A percentile compares a stretch with the other conserved stretches of the same genome.
phyloP scores from a whole-genome alignment of 2,797 vertebrate species.

The Arremon brunneinucha region DNA sequence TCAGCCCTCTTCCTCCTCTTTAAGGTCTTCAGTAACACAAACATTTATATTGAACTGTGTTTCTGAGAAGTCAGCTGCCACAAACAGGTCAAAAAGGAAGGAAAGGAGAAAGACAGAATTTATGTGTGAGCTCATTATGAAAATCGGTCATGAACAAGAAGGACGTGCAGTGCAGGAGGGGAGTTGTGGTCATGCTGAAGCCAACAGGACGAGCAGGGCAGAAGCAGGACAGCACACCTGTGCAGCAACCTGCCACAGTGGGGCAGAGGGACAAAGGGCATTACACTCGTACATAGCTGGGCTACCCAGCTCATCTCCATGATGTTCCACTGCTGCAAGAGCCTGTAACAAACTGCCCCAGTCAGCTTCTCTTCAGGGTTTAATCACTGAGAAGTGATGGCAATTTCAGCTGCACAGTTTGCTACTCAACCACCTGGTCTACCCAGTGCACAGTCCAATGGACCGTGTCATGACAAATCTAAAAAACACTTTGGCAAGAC shows the following conservation, averaged over 20 bases:
- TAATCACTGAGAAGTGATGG: neutral
- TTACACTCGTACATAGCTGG: neutral
- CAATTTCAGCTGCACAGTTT: neutral
- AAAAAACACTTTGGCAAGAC: neutral
- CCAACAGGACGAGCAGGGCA: neutral
- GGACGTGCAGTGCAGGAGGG: neutral
- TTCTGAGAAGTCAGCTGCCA: slow-evolving; percentile 4
- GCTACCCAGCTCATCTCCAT: neutral
- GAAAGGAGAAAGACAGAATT: neutral
- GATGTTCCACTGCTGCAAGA: neutral
- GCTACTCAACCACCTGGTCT: neutral
- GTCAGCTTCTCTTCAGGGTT: neutral
- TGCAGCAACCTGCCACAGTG: neutral
- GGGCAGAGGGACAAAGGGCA: neutral
- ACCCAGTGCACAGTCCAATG: neutral
- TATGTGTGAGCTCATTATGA: neutral
- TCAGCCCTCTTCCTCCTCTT: neutral
- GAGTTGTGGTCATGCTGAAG: accelerated
- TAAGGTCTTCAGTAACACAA: neutral
- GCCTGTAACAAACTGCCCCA: neutral
- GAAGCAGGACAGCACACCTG: neutral
- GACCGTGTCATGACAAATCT: neutral
- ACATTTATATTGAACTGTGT: neutral
- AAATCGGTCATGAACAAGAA: accelerated
- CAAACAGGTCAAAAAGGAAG: neutral